Base-by-base conservation (phyloP, 2,797 vertebrate species). In the Setipinna tenuifilis region DNA sequence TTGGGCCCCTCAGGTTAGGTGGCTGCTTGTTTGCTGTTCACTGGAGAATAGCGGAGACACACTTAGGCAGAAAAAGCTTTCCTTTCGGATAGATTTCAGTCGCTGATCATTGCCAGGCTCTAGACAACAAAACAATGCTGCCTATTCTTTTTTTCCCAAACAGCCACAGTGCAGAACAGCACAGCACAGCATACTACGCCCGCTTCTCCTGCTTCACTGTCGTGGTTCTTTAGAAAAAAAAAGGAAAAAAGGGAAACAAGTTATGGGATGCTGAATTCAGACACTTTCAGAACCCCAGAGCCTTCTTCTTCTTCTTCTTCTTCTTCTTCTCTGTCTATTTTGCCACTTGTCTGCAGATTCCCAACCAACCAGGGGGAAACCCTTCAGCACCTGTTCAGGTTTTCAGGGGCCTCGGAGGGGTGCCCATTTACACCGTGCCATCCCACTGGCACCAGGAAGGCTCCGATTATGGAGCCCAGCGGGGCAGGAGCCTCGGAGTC, bases 21-120 rank as follows among this genome's bases (percentile, higher is more conserved):
- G 89, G 90, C 93, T 93, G 92, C 89, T 89, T 90, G 92, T 93
- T 92, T 92, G 91, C 92, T 90, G 90, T 89, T 91, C 93, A 93
- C 89, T 89, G 87, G 92, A 94, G 89, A 93, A 90, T 89, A 86
- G 89, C 90, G 85, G 89, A 83, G 90, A 92, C 92, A 94, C 88
- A 89, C 89, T 91, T 87, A 86, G 28, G 31, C 90, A 90, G 91
- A 90, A 78, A 78, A 85, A 82, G 88, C 90, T 90, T 87, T 88
- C 85, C 89, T 87, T 87, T 59, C 84, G 85, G 84, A 85, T 88
- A 88, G 86, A 91, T 90, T 90, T 91, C 87, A 92, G 83, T 61
- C 85, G 35, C 91, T 88, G 91, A 88, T 87, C 89, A 92, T 91
- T 87, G 83, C 81, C 90, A 88, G 84, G 81, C 87, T 84, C 82